Evolutionary conservation across 1,140 invertebrate genomes (phyloP), one percentile per base, ranked within the genome.

Genomic region (Neomicropteryx cornuta): DNA sequence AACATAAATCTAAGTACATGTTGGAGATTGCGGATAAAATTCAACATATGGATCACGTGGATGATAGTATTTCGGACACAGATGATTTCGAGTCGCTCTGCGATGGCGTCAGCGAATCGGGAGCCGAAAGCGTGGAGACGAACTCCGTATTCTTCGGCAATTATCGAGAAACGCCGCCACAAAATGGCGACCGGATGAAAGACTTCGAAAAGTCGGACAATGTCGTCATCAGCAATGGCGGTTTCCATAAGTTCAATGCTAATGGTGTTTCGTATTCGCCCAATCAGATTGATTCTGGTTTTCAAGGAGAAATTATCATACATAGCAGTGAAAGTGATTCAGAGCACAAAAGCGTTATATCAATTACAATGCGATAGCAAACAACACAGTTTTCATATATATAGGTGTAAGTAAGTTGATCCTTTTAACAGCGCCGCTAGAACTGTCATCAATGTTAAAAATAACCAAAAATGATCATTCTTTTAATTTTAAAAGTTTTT

Each of bases 131-230:
- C 54, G 71, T 87, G 11, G 84, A 83, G 39, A 87, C 84, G 0
- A 82, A 87, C 58, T 85, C 82, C n/a, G 82, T 87, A 5, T 82
- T 85, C 47, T 84, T 84, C 47, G 81, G 63, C 36, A 74, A 69
- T 61, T 77, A 70, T 53, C 62, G 63, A 45, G 79, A 68, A 47
- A 56, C 58, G 2, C 61, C 60, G 17, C 50, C 61, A 41, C 46
- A 61, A 29, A 50, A 57, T 11, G 52, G 55, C 18, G 62, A 63
- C 38, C 55, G 53, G 3, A 33, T 63, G 32, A 51, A 43, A 11
- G 44, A 43, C 11, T 58, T 52, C 22, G 54, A 52, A n/a, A n/a
- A n/a, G n/a, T n/a, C n/a, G n/a, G n/a, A n/a, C n/a, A n/a, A n/a
- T n/a, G n/a, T n/a, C n/a, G n/a, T n/a, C n/a, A n/a, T n/a, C n/a